Evolutionary conservation across 2,797 vertebrate genomes (phyloP), one percentile per base, ranked within the genome.

Genomic region (Aulostomus chinensis): DNA sequence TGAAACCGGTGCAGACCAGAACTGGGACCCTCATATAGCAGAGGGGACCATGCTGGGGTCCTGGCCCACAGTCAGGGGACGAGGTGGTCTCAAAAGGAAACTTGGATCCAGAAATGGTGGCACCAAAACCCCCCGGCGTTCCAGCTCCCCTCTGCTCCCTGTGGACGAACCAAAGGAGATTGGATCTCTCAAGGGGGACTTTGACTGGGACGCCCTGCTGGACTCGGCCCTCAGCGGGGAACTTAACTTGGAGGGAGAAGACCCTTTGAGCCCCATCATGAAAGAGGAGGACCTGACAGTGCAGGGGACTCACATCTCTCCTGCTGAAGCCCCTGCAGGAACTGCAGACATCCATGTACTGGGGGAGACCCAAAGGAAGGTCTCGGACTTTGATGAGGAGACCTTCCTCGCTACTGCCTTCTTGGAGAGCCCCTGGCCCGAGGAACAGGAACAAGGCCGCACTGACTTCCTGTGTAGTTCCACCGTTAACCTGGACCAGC

Each of bases 201-300:
- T 98, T 56, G 96, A 98, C 87, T 99, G 96, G 97, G 94, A 96
- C 29, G 92, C 93, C 55, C 84, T 99, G 69, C 92, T 98, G 3
- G 90, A 96, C 40, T 89, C 92, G 0, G 91, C 89, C 15, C 85
- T 92, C 7, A 91, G 83, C 4, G 93, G 87, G 3, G 94, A 95
- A 45, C 91, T 97, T 48, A 91, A 92, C 47, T 51, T 97, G 85
- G 93, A 95, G 2, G 91, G 87, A 37, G 90, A 83, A 0, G 89
- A 92, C 4, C 85, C 93, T 0, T 62, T 94, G 55, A 94, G 90
- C 68, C 91, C 94, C 0, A 61, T 87, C 39, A 65, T 84, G 0
- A 79, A 66, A 0, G 91, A 94, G 7, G 83, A 90, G 60, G 93
- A 96, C 47, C 87, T 94, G 78, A 89, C 80, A 0, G 81, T 91